Base-by-base conservation (phyloP, 2,797 vertebrate genomes). In the Tarsius wallacei region DNA sequence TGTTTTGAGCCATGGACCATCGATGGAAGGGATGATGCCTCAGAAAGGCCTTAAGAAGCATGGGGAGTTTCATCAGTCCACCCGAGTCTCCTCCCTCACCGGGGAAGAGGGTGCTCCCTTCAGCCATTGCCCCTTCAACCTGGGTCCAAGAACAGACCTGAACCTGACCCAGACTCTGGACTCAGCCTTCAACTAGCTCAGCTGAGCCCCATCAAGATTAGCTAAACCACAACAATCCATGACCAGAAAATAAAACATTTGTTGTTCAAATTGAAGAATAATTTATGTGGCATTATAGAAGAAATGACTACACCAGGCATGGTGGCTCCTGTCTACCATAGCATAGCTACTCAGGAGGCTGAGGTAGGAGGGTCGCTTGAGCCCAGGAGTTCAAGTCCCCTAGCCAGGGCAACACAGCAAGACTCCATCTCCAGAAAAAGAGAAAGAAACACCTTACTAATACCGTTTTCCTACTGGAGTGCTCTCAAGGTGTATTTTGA, bases 191-290 rank as follows among this genome's bases (percentile, higher is more conserved):
- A 94, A 1, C 53, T 71, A 26, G 28, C 84, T 51, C 24, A 68
- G 13, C 66, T 73, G 73, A 96, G 31, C 28, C 17, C 11, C 12
- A 55, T 5, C 51, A 85, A 96, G 77, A 73, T 85, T 77, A 94
- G 11, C 42, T 57, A 90, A 81, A 80, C 11, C 21, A 55, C 88
- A 77, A 36, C 28, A 24, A 91, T 13, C 28, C 55, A 85, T 17
- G n/a, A 73, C 91, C 22, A 85, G 53, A 87, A 93, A 70, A 92
- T 47, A 91, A 83, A 91, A 76, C 4, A 13, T 84, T 64, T 57
- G 4, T 49, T 80, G 36, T 94, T 81, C 61, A 53, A 31, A 49
- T 0, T 17, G 19, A 61, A 94, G 80, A 88, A 24, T 78, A 55
- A 51, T 83, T 80, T 73, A 68, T 12, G 14, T 66, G 93, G 51